Evolutionary conservation across 2,797 vertebrate species (phyloP).

Genomic region (Arnoldichthys spilopterus): DNA sequence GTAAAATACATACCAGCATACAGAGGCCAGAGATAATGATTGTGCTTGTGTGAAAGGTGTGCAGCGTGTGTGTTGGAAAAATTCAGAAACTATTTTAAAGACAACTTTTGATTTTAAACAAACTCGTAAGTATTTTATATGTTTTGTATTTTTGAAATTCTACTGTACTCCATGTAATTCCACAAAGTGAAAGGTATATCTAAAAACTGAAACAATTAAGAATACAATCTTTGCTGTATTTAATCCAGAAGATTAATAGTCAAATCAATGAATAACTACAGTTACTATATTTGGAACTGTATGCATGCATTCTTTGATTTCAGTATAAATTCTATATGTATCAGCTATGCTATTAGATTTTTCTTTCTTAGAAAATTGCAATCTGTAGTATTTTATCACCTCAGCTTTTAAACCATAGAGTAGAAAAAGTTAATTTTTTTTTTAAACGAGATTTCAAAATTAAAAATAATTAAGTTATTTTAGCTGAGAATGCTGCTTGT

Average conservation of each 20-base stretch:
- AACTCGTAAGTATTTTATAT: slow-evolving; percentile 63
- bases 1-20: slow-evolving; percentile 51
- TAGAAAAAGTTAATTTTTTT: slow-evolving; percentile 16
- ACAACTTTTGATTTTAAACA: slow-evolving; percentile 52
- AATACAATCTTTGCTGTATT: slow-evolving; percentile 14
- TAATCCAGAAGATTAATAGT: slow-evolving; percentile 21
- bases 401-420: slow-evolving; percentile 2
- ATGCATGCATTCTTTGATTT: slow-evolving; percentile 35
- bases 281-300: background rate
- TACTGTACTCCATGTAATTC: slow-evolving; percentile 21
- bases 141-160: slow-evolving; percentile 63
- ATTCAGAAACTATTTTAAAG: slow-evolving; percentile 43
- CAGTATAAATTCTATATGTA: slow-evolving; percentile 13
- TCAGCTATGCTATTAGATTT: slow-evolving; percentile 5
- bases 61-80: slow-evolving; percentile 20
- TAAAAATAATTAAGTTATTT: slow-evolving; percentile 9
- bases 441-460: background rate
- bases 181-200: slow-evolving; percentile 7
- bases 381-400: slow-evolving; percentile 26
- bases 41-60: slow-evolving; percentile 27
- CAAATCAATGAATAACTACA: slow-evolving; percentile 8
- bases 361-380: slow-evolving; percentile 16
- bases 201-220: slow-evolving; percentile 21
- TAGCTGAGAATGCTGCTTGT: slow-evolving; percentile 26
- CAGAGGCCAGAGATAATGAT: slow-evolving; percentile 10